Evolutionary conservation across 2,797 vertebrate genomes (phyloP), one percentile per base, ranked within the genome.

Genomic region (Cossypha niveicapilla): DNA sequence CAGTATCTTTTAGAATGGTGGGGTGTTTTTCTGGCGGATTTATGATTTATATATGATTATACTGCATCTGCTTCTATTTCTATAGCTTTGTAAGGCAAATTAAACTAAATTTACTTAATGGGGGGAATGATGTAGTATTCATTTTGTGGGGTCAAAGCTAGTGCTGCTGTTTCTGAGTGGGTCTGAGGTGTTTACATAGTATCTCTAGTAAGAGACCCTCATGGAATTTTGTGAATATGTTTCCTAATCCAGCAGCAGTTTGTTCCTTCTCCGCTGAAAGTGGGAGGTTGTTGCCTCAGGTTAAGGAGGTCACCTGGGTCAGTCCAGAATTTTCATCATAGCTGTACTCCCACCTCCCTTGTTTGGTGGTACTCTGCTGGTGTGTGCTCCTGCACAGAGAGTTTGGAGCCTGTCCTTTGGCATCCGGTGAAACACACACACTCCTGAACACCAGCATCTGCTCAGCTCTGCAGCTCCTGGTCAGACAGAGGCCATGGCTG

Each of bases 371-470:
- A 22, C 13, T 53, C 34, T 56, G 35, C 12, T 80, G 18, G 23
- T 48, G 6, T 71, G 44, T 68, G 22, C 34, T 45, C 58, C 44
- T 85, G 35, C 11, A 25, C 0, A 0, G 28, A n/a, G 28, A 28
- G n/a, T 51, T 24, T 71, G 48, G 23, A 89, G 16, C n/a, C 34
- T 61, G 0, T 80, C 3, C 9, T 67, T 48, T 39, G 24, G 13
- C 30, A 50, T 66, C 35, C 71, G 34, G 6, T 34, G 37, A 76
- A 74, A 56, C 0, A 1, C 0, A 0, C 17, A 28, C 2, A 1
- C 17, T 78, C 15, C 67, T 67, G 37, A 57, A 15, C 1, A 3
- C 13, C 16, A 28, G 18, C 7, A 10, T 50, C n/a, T 58, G 18
- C 63, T 66, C 11, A 61, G 28, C 51, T 71, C 47, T 68, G 35